Percentiles rank a stretch among this genome's conserved stretches.
These are phyloP conservation scores for Steatornis caripensis DNA, from an alignment of 2,113 vertebrate species.

Conservation along the genomic window DNA sequence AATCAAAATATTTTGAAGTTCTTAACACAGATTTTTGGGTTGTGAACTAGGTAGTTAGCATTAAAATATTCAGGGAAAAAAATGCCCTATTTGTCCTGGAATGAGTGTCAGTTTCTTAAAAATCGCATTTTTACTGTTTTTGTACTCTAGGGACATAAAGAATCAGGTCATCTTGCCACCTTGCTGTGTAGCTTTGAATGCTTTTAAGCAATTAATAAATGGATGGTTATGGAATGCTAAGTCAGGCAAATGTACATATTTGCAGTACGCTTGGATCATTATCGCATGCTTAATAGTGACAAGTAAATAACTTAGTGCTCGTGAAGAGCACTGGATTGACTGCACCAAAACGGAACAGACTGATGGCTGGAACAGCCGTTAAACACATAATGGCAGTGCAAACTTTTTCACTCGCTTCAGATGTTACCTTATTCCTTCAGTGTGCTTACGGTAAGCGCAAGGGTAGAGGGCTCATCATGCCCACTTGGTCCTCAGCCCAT, in stretches of 20 bases:
- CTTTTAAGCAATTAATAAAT: conserved; percentile 56
- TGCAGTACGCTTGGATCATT: not conserved
- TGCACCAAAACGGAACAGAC: not conserved
- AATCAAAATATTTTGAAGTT: conserved; percentile 23
- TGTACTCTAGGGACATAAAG: not conserved
- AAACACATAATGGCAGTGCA: not conserved
- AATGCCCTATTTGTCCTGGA: not conserved
- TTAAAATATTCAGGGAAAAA: not conserved
- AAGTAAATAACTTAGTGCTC: conserved; percentile 15
- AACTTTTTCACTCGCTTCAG: not conserved
- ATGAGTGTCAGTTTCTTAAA: not conserved
- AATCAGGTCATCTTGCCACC: not conserved
- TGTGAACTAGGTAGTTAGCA: not conserved
- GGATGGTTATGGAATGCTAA: conserved; percentile 19
- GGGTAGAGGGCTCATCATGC: not conserved
- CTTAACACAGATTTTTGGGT: not conserved
- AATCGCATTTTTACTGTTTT: conserved; percentile 18
- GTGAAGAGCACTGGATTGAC: not conserved
- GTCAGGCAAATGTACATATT: not conserved
- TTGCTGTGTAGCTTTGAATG: not conserved
- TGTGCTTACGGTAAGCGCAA: not conserved
- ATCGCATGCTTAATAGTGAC: not conserved
- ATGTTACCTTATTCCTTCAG: not conserved
- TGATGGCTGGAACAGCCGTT: not conserved
- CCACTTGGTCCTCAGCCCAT: not conserved